phyloP scores from a whole-genome alignment of 64 coral and sea anemone species.

The Stylophora pistillata region DNA sequence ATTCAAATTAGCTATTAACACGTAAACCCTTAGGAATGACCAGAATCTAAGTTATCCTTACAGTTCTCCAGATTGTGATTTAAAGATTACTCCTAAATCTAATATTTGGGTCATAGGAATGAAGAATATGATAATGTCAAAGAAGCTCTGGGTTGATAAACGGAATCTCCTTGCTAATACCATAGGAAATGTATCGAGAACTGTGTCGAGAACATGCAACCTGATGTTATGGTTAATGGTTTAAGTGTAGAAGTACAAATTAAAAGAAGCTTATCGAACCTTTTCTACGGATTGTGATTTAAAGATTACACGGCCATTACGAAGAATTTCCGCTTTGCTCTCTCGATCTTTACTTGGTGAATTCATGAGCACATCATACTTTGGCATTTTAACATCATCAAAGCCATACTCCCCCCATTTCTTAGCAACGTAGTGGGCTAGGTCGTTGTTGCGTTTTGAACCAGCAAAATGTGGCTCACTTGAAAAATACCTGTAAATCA shows the following conservation, averaged over 20 bases:
- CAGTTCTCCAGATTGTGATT: too few relatives aligned
- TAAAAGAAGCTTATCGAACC: conserved; percentile 3
- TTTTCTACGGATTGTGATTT: conserved; percentile 40
- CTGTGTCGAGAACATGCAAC: too few relatives aligned
- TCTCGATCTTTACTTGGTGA: conserved; percentile 26
- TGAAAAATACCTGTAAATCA: conserved; percentile 54
- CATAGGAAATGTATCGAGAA: too few relatives aligned
- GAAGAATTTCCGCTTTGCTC: conserved; percentile 71
- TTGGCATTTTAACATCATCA: conserved; percentile 63
- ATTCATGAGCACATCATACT: conserved; percentile 66
- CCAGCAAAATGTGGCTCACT: conserved; percentile 65
- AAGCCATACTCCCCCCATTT: conserved; percentile 75
- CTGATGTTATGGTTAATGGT: too few relatives aligned
- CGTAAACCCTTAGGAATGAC: too few relatives aligned
- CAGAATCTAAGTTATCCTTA: too few relatives aligned
- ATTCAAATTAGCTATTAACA: too few relatives aligned
- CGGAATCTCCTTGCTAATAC: too few relatives aligned
- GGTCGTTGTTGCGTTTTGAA: conserved; percentile 64
- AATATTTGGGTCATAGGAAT: too few relatives aligned
- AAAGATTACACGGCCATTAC: conserved; percentile 45
- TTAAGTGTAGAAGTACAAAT: neutral
- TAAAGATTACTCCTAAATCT: too few relatives aligned
- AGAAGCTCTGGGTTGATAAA: too few relatives aligned
- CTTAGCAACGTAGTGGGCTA: conserved; percentile 55
- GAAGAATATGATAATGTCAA: too few relatives aligned